These are phyloP conservation scores for Bostrychus sinensis DNA, from an alignment of 2,113 vertebrate species.

Conservation along the genomic window DNA sequence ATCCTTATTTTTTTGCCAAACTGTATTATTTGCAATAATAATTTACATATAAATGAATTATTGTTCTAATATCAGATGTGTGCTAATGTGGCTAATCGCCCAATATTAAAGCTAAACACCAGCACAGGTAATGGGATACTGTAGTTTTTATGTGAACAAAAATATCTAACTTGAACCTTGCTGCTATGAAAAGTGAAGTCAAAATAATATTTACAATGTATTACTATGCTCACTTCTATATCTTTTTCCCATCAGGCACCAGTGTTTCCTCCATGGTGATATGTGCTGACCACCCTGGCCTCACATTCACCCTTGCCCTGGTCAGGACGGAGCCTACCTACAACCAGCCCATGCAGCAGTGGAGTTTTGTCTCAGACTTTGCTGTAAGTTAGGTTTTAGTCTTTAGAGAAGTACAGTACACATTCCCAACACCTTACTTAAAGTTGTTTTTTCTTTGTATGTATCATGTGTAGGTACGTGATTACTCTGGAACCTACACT, in stretches of 20 bases:
- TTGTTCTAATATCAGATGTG: no score
- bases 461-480: slow-evolving; percentile 70
- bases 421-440: neutral
- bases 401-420: no score
- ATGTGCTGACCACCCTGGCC: slow-evolving; percentile 79
- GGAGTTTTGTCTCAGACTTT: slow-evolving; percentile 83
- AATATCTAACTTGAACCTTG: no score
- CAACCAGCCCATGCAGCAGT: slow-evolving; percentile 84
- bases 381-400: slow-evolving; percentile 69
- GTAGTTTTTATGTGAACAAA: no score
- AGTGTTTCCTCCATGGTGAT: slow-evolving; percentile 79
- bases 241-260: slow-evolving; percentile 63
- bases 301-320: slow-evolving; percentile 79
- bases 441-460: neutral
- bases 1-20: no score
- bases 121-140: no score
- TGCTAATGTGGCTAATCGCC: no score
- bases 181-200: no score
- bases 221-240: neutral
- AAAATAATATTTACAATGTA: no score
- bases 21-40: no score
- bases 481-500: slow-evolving; percentile 83
- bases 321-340: slow-evolving; percentile 79
- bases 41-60: no score
- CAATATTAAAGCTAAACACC: no score